phyloP scores from a whole-genome alignment of 2,888 invertebrate species.

The Nephrotoma flavescens region DNA sequence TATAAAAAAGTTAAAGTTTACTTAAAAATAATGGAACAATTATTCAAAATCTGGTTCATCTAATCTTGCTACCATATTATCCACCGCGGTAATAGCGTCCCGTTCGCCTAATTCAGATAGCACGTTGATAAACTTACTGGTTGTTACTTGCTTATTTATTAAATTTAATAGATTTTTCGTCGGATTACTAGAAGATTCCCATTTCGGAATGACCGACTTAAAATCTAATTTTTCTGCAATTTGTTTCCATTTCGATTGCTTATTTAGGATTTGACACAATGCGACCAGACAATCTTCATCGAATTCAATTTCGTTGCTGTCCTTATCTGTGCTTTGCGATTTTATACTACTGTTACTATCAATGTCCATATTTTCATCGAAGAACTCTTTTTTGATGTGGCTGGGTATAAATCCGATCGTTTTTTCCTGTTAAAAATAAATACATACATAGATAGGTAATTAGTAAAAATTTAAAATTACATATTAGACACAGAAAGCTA shows the following conservation, averaged over 20 bases:
- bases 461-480: not conserved
- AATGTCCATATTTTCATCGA: not conserved
- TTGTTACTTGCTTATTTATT: slow-evolving; percentile 16
- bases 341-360: slow-evolving; percentile 15
- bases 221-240: slow-evolving; percentile 39
- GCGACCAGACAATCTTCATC: slow-evolving; percentile 28
- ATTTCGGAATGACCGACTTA: slow-evolving; percentile 35
- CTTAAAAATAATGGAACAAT: not conserved
- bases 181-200: slow-evolving; percentile 35
- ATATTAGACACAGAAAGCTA: not conserved
- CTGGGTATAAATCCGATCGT: not conserved
- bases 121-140: not conserved
- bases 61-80: not conserved
- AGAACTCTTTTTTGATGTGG: slow-evolving; percentile 8
- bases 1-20: not conserved
- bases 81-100: not conserved
- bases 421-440: not conserved
- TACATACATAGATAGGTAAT: slow-evolving; percentile 10
- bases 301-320: slow-evolving; percentile 19
- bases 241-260: slow-evolving; percentile 40
- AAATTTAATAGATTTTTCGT: slow-evolving; percentile 41
- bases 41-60: not conserved
- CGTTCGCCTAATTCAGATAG: not conserved
- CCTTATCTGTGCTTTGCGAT: slow-evolving; percentile 17
- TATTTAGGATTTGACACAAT: slow-evolving; percentile 38